Evolutionary conservation across 2,888 invertebrate genomes (phyloP).

Genomic region (Erannis defoliaria): DNA sequence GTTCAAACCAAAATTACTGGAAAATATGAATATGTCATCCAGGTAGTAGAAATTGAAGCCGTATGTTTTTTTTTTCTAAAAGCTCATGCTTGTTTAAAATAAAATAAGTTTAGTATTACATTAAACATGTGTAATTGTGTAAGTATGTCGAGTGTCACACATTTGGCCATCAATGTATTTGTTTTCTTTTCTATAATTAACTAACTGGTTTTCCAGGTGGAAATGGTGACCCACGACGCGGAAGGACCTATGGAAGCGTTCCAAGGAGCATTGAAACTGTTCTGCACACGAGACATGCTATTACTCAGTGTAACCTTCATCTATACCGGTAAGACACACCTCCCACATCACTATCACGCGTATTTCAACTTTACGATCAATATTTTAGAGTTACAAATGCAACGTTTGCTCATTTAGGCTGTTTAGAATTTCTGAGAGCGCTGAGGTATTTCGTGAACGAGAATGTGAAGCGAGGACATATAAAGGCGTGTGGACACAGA

Average conservation of each 20-base stretch:
- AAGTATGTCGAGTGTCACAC: no score
- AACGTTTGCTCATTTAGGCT: background rate
- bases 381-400: conserved; percentile 3
- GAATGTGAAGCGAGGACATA: conserved; percentile 42
- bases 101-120: no score
- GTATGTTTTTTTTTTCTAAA: no score
- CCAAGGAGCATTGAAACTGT: conserved; percentile 91
- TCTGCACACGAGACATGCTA: conserved; percentile 94
- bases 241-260: conserved; percentile 90
- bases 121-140: no score
- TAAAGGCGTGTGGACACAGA: conserved; percentile 19
- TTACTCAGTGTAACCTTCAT: conserved; percentile 94
- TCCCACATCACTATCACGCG: conserved; percentile 10
- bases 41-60: no score
- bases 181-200: no score
- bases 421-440: conserved; percentile 26
- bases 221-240: conserved; percentile 72
- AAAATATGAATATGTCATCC: no score
- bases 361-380: conserved; percentile 11
- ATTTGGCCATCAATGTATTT: no score
- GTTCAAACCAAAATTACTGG: no score
- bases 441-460: conserved; percentile 36
- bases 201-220: conserved; percentile 68
- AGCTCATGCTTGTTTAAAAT: no score
- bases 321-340: conserved; percentile 91